Evolutionary conservation across 2,888 invertebrate genomes (phyloP).

Genomic region (Trissolcus brochymenae): DNA sequence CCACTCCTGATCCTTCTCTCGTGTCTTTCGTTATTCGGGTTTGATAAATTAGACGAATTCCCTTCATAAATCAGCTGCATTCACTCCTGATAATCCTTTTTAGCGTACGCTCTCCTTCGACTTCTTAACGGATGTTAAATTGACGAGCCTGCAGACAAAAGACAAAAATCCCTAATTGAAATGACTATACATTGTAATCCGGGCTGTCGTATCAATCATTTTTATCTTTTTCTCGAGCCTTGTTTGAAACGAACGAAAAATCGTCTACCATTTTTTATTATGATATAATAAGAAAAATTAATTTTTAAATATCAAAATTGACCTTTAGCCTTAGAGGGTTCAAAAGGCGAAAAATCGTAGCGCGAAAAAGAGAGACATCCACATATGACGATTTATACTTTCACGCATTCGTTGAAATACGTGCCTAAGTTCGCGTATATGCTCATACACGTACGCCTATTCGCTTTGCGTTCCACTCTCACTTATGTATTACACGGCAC

Average conservation of each 20-base stretch:
- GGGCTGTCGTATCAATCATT: too few species aligned
- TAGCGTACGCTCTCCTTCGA: conserved; percentile 27
- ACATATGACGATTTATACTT: conserved; percentile 54
- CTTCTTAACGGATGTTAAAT: conserved; percentile 49
- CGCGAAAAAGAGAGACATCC: conserved; percentile 24
- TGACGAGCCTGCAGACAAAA: conserved; percentile 38
- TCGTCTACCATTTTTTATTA: too few species aligned
- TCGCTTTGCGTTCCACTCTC: conserved; percentile 59
- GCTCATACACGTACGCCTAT: conserved; percentile 38
- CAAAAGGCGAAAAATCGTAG: too few species aligned
- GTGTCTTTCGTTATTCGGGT: conserved; percentile 31
- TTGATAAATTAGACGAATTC: conserved; percentile 39
- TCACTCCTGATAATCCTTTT: conserved; percentile 42
- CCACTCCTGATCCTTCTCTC: conserved; percentile 39
- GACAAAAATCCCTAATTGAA: conserved; percentile 44
- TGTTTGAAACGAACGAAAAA: too few species aligned
- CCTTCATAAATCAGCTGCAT: conserved; percentile 46
- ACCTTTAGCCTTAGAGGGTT: too few species aligned
- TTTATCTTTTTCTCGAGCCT: too few species aligned
- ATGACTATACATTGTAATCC: conserved; percentile 11
- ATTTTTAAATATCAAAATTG: conserved; percentile 1
- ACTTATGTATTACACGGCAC: conserved; percentile 58
- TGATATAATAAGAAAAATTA: too few species aligned
- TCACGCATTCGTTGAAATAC: conserved; percentile 46
- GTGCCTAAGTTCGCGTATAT: conserved; percentile 36